These are phyloP conservation scores for Cotesia vestalis DNA, from an alignment of 1,140 invertebrate species.

Conservation along the genomic window DNA sequence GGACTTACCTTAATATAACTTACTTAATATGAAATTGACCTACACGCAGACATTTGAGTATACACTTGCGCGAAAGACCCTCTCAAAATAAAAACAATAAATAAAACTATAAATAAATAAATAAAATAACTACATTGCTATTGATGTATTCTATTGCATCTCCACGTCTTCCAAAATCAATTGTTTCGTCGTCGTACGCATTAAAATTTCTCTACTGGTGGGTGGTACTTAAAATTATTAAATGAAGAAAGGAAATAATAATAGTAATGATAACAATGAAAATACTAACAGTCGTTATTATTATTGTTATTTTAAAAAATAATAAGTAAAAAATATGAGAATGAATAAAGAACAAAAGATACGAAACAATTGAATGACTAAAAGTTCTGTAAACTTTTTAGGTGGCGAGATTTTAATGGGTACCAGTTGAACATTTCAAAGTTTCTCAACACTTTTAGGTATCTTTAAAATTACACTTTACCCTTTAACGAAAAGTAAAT, in stretches of 20 bases:
- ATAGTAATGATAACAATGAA: background rate
- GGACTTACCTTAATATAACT: too few relatives aligned
- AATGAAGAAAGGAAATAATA: background rate
- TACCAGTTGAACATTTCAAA: constrained; percentile 9
- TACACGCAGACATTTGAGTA: background rate
- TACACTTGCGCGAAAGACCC: constrained; percentile 1
- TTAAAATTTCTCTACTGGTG: constrained; percentile 27
- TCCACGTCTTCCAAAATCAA: constrained; percentile 40
- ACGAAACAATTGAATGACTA: constrained; percentile 20
- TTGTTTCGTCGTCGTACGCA: constrained; percentile 27
- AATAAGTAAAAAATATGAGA: constrained; percentile 1
- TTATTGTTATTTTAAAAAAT: constrained; percentile 2
- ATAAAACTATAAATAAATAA: constrained; percentile 21
- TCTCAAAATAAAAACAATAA: constrained; percentile 15
- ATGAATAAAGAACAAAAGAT: constrained; percentile 9
- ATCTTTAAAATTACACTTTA: constrained; percentile 4
- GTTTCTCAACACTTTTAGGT: constrained; percentile 5
- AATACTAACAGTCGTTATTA: background rate
- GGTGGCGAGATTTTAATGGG: constrained; percentile 24
- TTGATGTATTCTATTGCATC: constrained; percentile 33
- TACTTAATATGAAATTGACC: background rate
- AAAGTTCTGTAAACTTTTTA: constrained; percentile 18
- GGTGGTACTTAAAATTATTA: constrained; percentile 14
- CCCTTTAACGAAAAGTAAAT: constrained; percentile 10
- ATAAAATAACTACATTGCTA: constrained; percentile 25